Evolutionary conservation across 2,113 vertebrate species (phyloP).

Genomic region (Hemiscyllium ocellatum): DNA sequence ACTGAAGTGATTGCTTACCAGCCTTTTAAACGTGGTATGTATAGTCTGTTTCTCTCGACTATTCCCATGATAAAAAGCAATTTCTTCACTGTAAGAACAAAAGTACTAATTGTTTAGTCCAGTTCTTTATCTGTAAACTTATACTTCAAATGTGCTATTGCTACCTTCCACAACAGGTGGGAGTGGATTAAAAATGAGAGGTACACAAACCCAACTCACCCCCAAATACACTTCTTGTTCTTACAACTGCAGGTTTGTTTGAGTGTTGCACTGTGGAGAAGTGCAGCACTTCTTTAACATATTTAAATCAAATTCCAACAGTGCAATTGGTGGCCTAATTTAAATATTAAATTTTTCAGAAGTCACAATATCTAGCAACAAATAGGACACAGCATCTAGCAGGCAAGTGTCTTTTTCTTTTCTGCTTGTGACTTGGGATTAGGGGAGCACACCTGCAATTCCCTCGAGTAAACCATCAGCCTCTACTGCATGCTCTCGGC

Average conservation of each 20-base stretch:
- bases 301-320: background rate
- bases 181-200: background rate
- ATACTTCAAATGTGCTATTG: background rate
- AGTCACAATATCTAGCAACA: background rate
- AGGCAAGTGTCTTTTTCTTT: background rate
- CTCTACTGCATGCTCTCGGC: background rate
- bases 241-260: background rate
- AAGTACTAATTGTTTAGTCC: background rate
- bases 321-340: background rate
- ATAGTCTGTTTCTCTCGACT: slow-evolving; percentile 88
- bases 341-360: background rate
- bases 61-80: slow-evolving; percentile 97
- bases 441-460: too few relatives aligned
- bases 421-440: background rate
- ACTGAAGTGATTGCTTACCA: slow-evolving; percentile 61
- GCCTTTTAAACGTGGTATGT: slow-evolving; percentile 76
- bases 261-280: background rate
- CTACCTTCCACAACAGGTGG: background rate
- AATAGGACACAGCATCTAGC: background rate
- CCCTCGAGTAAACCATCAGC: background rate
- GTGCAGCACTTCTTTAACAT: background rate
- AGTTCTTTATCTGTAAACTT: background rate
- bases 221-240: background rate
- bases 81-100: slow-evolving; percentile 77
- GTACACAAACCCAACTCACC: background rate